phyloP scores from a whole-genome alignment of 2,888 invertebrate species.

The Pseudococcus longispinus region DNA sequence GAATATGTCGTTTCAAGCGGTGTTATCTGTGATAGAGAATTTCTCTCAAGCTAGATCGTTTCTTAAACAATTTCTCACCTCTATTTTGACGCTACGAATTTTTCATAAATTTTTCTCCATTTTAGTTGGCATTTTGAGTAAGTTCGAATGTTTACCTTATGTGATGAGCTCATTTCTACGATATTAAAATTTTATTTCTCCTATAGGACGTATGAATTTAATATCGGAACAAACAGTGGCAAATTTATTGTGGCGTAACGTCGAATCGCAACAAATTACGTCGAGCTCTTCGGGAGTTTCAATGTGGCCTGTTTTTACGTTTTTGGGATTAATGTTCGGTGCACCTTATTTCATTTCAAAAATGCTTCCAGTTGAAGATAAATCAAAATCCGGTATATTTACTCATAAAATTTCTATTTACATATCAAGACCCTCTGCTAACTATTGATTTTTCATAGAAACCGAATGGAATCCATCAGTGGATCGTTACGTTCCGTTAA shows the following conservation, averaged over 20 bases:
- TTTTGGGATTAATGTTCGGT: conserved; percentile 85
- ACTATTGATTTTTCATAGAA: conserved; percentile 56
- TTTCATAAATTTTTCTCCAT: conserved; percentile 75
- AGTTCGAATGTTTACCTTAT: neutral
- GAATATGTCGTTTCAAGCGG: conserved; percentile 93
- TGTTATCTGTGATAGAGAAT: conserved; percentile 95
- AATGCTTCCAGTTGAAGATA: conserved; percentile 63
- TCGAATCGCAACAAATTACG: neutral
- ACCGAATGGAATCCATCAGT: conserved; percentile 69
- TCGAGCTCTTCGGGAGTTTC: conserved; percentile 60
- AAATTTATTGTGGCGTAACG: conserved; percentile 21
- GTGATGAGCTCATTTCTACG: neutral
- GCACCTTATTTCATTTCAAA: conserved; percentile 92
- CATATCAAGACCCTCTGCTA: neutral
- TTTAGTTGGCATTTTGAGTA: conserved; percentile 56
- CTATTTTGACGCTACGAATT: conserved; percentile 81
- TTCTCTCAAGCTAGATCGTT: conserved; percentile 83
- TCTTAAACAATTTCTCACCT: conserved; percentile 85
- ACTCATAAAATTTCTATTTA: neutral
- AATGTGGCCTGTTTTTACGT: conserved; percentile 89
- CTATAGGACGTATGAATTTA: conserved; percentile 44
- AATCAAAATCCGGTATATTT: conserved; percentile 15
- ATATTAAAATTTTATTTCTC: neutral
- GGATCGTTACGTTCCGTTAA: conserved; percentile 33
- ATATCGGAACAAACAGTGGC: conserved; percentile 33